Evolutionary conservation across 2,113 vertebrate genomes (phyloP), one percentile per base, ranked within the genome.

Genomic region (Sigmodon hispidus): DNA sequence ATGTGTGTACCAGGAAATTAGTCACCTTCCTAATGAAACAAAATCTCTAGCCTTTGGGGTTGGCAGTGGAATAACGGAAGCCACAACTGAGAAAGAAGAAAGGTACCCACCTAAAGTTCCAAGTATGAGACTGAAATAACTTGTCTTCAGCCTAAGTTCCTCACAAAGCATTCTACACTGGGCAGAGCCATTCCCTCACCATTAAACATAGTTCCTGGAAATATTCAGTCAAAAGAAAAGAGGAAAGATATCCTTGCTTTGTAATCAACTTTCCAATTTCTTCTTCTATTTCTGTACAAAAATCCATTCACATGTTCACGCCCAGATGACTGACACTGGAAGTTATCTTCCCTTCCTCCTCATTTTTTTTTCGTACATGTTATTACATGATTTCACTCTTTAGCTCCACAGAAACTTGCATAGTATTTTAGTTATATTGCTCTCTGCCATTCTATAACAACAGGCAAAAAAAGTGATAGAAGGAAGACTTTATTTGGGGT

Each of bases 21-120:
- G 36, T 92, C 73, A 87, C 63, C 94, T 92, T 34, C 63, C 69
- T 85, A 92, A 80, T 85, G 72, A 93, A 89, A 86, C 22, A 77
- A 75, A 92, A 67, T 22, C 24, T 17, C 17, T 80, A 57, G 21
- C 1, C 48, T 94, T 92, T 72, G 15, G 48, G 31, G 45, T 24
- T 90, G 75, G 48, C 69, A 61, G 15, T 24, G 36, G 40, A 52
- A 24, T 52, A 55, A 69, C 1, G 59, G n/a, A 87, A 63, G 48
- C 22, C 55, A 36, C 55, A 81, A 69, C 9, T 69, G 40, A n/a
- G 22, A 75, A 61, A 22, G 52, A 36, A 31, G 16, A 72, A 16
- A n/a, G 22, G 17, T 26, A 21, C 36, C 63, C 43, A n/a, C 12
- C 40, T 11, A 15, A 77, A 9, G 50, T 84, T 77, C 13, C 34